Evolutionary conservation across 2,113 vertebrate species (phyloP), one percentile per base, ranked within the genome.

Genomic region (Nothocercus nigrocapillus): DNA sequence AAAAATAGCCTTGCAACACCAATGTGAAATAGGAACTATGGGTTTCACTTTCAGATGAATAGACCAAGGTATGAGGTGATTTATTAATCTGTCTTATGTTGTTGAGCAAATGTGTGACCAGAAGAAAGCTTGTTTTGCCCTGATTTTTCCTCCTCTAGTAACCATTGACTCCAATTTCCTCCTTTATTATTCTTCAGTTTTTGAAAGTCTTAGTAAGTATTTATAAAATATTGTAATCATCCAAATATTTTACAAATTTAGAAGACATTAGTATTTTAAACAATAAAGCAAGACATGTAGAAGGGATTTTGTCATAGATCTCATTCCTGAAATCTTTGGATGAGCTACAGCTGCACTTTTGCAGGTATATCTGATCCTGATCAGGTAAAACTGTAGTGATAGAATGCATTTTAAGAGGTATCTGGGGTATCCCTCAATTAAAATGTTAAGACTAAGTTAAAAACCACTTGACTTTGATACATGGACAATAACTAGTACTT

Each of bases 251-350:
- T 82, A 76, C 13, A 63, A 42, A 44, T 76, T 86, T 51, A 84
- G 87, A 89, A 89, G 6, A 7, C 28, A 15, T 74, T 49, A 32
- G 45, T 85, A 79, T 79, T 93, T 94, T 63, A 77, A 92, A 93
- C 6, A 95, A 30, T 40, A 59, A 64, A 85, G 53, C 11, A 81
- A 67, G 34, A 36, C 27, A 75, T 49, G 64, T 18, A 82, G 54
- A 74, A 87, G 44, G 56, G 34, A 68, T 80, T 25, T 36, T 72
- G 87, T 42, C 7, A 24, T 13, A 72, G 62, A n/a, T 81, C 24
- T 89, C 36, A 70, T 79, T 82, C 78, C 21, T 56, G 56, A 77
- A 68, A 32, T 13, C 78, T 86, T 38, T 22, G 36, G 24, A 5
- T 82, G 28, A 2, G 1, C 62, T 54, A 82, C 18, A 81, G 68